Evolutionary conservation across 2,797 vertebrate genomes (phyloP).

Genomic region (Silurus lanzhouensis): DNA sequence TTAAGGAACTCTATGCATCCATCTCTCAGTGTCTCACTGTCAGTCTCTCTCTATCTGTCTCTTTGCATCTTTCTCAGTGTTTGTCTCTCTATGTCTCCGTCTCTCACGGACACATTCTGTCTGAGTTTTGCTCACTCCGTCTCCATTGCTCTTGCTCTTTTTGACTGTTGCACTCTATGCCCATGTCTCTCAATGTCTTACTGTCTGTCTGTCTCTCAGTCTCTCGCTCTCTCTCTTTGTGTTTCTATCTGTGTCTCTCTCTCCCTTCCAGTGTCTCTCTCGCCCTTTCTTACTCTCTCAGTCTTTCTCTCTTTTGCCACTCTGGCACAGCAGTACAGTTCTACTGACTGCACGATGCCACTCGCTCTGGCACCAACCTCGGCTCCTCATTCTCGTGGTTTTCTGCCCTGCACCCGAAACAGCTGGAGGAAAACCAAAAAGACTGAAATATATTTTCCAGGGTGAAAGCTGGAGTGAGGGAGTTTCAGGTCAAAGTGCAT

Average conservation of each 20-base stretch:
- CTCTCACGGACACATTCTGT: too few relatives aligned
- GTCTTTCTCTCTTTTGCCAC: background rate
- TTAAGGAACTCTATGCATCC: background rate
- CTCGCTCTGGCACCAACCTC: background rate
- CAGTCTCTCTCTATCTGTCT: too few relatives aligned
- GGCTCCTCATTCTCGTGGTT: slow-evolving; percentile 25
- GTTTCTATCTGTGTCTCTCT: background rate
- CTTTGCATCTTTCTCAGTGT: too few relatives aligned
- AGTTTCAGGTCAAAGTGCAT: slow-evolving; percentile 50
- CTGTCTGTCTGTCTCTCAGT: background rate
- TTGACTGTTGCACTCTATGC: background rate
- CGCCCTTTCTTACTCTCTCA: too few relatives aligned
- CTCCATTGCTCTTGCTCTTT: background rate
- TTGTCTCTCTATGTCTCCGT: too few relatives aligned
- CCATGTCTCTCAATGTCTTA: background rate
- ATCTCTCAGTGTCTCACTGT: background rate
- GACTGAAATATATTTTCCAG: slow-evolving; percentile 28
- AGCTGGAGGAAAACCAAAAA: slow-evolving; percentile 27
- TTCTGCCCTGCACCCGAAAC: slow-evolving; percentile 16
- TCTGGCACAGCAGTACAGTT: slow-evolving; percentile 7
- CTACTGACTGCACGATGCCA: slow-evolving; percentile 8
- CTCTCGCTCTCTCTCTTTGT: background rate
- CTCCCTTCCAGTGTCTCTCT: background rate
- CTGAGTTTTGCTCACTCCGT: background rate
- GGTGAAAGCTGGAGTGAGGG: slow-evolving; percentile 15